Evolutionary conservation across 2,888 invertebrate genomes (phyloP).

Genomic region (Oligia latruncula): DNA sequence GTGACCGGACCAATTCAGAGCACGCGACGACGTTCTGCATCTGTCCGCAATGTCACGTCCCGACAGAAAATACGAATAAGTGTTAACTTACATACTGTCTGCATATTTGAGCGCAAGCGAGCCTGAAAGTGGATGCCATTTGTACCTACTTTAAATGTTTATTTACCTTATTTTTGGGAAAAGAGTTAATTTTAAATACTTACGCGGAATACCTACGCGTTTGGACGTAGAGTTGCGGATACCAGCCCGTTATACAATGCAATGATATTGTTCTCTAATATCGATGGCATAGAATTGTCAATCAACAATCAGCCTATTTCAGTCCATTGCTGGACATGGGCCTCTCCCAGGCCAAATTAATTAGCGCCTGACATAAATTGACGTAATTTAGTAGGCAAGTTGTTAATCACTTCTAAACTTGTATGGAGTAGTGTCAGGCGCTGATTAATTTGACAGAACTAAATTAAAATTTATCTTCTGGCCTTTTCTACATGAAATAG

Average conservation of each 20-base stretch:
- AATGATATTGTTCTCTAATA: background rate
- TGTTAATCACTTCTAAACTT: too few species aligned
- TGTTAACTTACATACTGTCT: conserved; percentile 50
- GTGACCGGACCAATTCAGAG: conserved; percentile 35
- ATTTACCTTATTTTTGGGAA: background rate
- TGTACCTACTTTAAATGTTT: conserved; percentile 4
- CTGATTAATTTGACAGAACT: too few species aligned
- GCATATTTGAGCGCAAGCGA: conserved; percentile 39
- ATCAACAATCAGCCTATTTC: background rate
- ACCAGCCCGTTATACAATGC: background rate
- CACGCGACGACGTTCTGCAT: conserved; percentile 8
- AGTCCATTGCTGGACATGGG: background rate
- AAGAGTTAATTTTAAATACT: background rate
- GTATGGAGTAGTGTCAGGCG: too few species aligned
- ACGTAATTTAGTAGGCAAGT: too few species aligned
- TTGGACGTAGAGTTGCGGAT: background rate
- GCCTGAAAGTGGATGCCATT: conserved; percentile 27
- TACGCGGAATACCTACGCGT: background rate
- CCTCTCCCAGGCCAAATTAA: background rate
- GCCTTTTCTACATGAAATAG: too few species aligned
- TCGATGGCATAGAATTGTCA: background rate
- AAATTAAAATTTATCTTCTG: too few species aligned
- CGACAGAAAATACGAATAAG: conserved; percentile 36
- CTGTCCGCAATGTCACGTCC: conserved; percentile 44
- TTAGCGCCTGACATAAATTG: too few species aligned